Base-by-base conservation (phyloP, 2,888 invertebrate species). In the Acrobasis consociella region DNA sequence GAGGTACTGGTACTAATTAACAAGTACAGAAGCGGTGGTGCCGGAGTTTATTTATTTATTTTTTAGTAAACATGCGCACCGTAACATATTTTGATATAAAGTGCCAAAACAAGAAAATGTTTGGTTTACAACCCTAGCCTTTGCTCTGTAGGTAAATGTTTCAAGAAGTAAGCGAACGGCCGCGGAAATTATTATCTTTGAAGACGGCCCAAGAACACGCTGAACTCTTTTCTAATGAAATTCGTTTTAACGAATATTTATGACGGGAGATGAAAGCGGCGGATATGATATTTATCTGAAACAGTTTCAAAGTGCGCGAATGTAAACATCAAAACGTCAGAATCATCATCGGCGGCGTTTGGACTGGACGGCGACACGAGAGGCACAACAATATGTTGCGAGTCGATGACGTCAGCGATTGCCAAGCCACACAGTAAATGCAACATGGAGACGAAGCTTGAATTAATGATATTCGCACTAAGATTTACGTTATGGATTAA, bases 181-280 rank as follows among this genome's bases (percentile, higher is more conserved):
- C 11, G 2, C 42, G 31, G 31, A 7, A 10, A 42, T 42, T 0
- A n/a, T 46, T 13, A 46, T 5, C 13, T 52, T 52, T 31, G 1
- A 50, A 16, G 0, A 9, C 50, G 11, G 3, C n/a, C 13, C 7
- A 13, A 52, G 31, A 8, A 31, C 31, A 52, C 31, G 5, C 13
- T 52, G 9, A 53, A 38, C 9, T 37, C 13, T 38, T 53, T 38
- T 37, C 53, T 53, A 31, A 52, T 38, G 53, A 53, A 53, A 15
- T n/a, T 38, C 38, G n/a, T 46, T n/a, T n/a, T 46, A 46, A n/a
- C 13, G 42, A 55, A 39, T 56, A 56, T 56, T 56, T 56, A 56
- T 22, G 56, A 22, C 9, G 13, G 13, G 1, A 56, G 17, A 56
- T 56, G 42, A 56, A 56, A 56, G 56, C 42, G 22, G 13, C 56